These are phyloP conservation scores for Chaetophractus vellerosus DNA, from an alignment of 2,797 vertebrate species.

Conservation along the genomic window DNA sequence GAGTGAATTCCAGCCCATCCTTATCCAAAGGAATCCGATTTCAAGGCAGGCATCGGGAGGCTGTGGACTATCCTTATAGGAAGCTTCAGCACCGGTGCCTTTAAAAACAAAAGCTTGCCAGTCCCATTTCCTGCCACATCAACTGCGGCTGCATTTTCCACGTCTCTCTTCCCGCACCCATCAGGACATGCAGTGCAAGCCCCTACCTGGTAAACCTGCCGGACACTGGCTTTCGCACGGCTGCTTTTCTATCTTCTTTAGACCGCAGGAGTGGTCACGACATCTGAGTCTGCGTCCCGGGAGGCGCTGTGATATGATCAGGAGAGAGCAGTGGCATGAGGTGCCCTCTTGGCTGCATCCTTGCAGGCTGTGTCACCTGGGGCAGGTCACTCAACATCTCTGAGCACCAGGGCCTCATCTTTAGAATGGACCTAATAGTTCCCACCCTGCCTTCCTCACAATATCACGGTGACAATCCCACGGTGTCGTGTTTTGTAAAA, in stretches of 20 bases:
- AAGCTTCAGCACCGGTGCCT: neutral
- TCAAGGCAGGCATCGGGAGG: neutral
- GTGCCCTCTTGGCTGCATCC: neutral
- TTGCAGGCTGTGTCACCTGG: neutral
- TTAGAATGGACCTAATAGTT: neutral
- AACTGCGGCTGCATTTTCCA: neutral
- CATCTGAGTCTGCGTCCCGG: neutral
- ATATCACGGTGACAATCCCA: neutral
- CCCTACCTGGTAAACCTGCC: neutral
- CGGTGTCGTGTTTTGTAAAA: neutral
- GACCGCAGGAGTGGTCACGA: neutral
- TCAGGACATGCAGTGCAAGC: neutral
- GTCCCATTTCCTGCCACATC: neutral
- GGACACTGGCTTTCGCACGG: neutral
- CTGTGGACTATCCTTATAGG: neutral
- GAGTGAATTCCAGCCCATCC: neutral
- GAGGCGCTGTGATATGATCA: neutral
- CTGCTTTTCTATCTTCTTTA: neutral
- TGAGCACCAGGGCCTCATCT: neutral
- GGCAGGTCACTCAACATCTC: neutral
- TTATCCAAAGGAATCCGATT: neutral
- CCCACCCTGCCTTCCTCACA: neutral
- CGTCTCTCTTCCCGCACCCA: neutral
- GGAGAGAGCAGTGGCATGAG: neutral
- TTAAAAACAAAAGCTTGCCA: neutral